A percentile compares a stretch with the other conserved stretches of the same genome.
Conservation (phyloP, 2,888 invertebrate genomes). For the Papilio protenor region DNA sequence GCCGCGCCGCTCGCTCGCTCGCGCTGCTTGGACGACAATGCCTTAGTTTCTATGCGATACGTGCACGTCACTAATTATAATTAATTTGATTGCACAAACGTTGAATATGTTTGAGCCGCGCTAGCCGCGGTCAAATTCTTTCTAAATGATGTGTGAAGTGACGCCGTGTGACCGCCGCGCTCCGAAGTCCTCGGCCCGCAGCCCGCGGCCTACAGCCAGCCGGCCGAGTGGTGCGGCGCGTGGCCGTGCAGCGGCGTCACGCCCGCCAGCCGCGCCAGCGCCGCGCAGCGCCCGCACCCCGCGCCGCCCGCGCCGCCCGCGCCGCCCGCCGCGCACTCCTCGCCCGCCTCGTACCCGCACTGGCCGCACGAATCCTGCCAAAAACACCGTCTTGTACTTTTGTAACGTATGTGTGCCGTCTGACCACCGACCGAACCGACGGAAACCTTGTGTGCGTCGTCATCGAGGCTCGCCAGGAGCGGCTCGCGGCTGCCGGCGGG, state of each 20-base stretch:
- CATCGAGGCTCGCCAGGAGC: conserved; percentile 84
- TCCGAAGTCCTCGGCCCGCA: background rate
- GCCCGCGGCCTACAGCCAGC: conserved; percentile 84
- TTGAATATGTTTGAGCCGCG: conserved; percentile 7
- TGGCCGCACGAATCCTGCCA: conserved; percentile 49
- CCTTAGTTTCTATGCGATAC: conserved; percentile 13
- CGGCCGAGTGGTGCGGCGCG: conserved; percentile 84
- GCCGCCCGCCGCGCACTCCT: conserved; percentile 39
- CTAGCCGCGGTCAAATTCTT: conserved; percentile 15
- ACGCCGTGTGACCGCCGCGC: background rate
- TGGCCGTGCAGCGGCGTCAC: conserved; percentile 90
- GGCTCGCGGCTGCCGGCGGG: conserved; percentile 85
- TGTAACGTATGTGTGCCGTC: background rate
- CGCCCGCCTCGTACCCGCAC: conserved; percentile 49
- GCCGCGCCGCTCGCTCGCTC: background rate
- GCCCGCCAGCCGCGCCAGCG: conserved; percentile 87
- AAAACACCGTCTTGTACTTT: background rate
- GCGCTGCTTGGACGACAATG: no score
- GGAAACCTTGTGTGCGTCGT: conserved; percentile 74
- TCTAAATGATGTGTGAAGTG: conserved; percentile 4
- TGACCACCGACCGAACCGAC: background rate
- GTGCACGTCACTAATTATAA: conserved; percentile 11
- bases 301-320: no score
- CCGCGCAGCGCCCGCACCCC: conserved; percentile 85
- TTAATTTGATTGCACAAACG: conserved; percentile 26